phyloP scores from a whole-genome alignment of 1,140 invertebrate genomes.

The Melitaea cinxia region DNA sequence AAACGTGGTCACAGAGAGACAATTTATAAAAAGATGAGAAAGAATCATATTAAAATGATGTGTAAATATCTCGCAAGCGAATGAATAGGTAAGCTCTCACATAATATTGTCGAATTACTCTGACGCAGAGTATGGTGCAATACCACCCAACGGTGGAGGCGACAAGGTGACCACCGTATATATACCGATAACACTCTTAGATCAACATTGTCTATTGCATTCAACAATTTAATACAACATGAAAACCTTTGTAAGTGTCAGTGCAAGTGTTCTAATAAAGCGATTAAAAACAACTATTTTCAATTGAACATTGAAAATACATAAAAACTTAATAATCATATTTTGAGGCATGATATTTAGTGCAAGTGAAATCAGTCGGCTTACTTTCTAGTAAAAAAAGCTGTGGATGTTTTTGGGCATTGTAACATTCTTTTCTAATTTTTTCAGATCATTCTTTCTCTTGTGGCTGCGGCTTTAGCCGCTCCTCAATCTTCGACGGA shows the following conservation, averaged over 20 bases:
- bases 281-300: conserved; percentile 11
- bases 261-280: conserved; percentile 47
- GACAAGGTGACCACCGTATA: conserved; percentile 63
- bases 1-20: neutral
- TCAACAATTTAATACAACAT: conserved; percentile 72
- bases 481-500: conserved; percentile 79
- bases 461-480: conserved; percentile 70
- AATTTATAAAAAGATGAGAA: conserved; percentile 16
- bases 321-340: neutral
- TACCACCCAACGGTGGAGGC: conserved; percentile 67
- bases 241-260: conserved; percentile 74
- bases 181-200: conserved; percentile 71
- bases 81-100: conserved; percentile 45
- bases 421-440: conserved; percentile 24
- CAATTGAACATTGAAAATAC: conserved; percentile 7
- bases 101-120: conserved; percentile 64
- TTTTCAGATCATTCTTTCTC: conserved; percentile 70
- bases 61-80: conserved; percentile 35
- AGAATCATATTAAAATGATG: conserved; percentile 26
- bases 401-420: neutral
- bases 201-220: conserved; percentile 75
- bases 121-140: conserved; percentile 71
- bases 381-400: neutral
- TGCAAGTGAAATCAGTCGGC: conserved; percentile 1
- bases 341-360: neutral